Evolutionary conservation across 2,888 invertebrate genomes (phyloP), one percentile per base, ranked within the genome.

Genomic region (Synanthedon formicaeformis): DNA sequence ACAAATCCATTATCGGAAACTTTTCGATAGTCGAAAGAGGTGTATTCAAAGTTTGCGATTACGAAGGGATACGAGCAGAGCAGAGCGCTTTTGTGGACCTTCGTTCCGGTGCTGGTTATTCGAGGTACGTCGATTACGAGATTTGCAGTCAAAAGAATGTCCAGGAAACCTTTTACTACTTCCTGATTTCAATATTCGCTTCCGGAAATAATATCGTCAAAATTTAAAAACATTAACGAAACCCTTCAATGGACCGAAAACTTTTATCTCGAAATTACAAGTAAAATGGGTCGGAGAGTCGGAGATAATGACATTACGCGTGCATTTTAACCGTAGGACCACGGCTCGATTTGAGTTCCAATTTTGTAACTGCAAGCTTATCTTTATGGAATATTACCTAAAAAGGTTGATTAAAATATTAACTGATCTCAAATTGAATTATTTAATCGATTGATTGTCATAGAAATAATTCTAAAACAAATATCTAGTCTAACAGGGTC

Each of bases 1-100:
- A 83, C 83, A 77, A 83, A 86, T 85, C 85, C 80, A 86, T 87
- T 87, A 86, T 84, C 71, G 76, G 66, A 73, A 86, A 85, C 83
- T 86, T 86, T 86, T 86, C 82, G 84, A 86, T 86, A 81, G 81
- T 80, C 80, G 77, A 82, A 83, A 81, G 81, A 82, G 82, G 81
- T 83, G 78, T 83, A 81, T 82, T 80, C 78, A 73, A 80, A 83
- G 77, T 83, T 83, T 67, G 71, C 68, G 71, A 79, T 75, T 73
- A 75, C 69, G 67, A 75, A 71, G 75, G 76, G 77, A 77, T 73
- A 70, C 69, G 60, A 58, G 52, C 49, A 52, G 50, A 41, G 52
- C 53, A 23, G 34, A 63, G 57, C 59, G 65, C 70, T 68, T 74
- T 77, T 77, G 73, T 75, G 63, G 66, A 68, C 62, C 66, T 63